phyloP scores from a whole-genome alignment of 2,888 invertebrate genomes.

The Sacculina carcini region DNA sequence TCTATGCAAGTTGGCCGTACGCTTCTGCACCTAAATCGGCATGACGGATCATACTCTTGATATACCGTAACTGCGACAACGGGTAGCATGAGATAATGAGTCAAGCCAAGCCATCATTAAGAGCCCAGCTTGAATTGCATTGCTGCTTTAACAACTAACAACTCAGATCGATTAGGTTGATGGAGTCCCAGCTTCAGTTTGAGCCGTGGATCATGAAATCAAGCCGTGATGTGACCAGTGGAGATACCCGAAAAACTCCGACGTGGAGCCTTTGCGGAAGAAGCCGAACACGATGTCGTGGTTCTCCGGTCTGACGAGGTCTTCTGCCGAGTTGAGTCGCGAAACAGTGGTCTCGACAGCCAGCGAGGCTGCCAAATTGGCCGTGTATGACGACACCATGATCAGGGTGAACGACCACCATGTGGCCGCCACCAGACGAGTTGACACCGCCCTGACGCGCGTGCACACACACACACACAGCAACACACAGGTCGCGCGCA shows the following conservation, averaged over 20 bases:
- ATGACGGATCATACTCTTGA: too few relatives aligned
- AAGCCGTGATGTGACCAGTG: not conserved
- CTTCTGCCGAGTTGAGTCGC: conserved; percentile 12
- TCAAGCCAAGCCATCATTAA: too few relatives aligned
- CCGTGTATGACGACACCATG: conserved; percentile 93
- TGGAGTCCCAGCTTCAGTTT: too few relatives aligned
- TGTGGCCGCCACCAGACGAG: conserved; percentile 72
- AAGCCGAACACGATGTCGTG: conserved; percentile 12
- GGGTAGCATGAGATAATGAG: too few relatives aligned
- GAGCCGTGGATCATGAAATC: not conserved
- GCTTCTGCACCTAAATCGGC: too few relatives aligned
- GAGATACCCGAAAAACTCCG: conserved; percentile 11
- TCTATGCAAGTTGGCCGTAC: too few relatives aligned
- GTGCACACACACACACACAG: not conserved
- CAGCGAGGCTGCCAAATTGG: conserved; percentile 76
- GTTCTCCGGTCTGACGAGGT: conserved; percentile 10
- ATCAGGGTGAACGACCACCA: conserved; percentile 83
- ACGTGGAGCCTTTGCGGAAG: conserved; percentile 8
- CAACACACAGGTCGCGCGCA: too few relatives aligned
- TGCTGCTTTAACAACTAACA: too few relatives aligned
- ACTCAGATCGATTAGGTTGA: too few relatives aligned
- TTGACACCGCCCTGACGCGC: conserved; percentile 44
- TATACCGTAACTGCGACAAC: too few relatives aligned
- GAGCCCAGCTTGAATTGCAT: too few relatives aligned
- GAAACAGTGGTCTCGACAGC: conserved; percentile 80